phyloP scores from a whole-genome alignment of 2,797 vertebrate species.

The Cirrhinus mrigala region DNA sequence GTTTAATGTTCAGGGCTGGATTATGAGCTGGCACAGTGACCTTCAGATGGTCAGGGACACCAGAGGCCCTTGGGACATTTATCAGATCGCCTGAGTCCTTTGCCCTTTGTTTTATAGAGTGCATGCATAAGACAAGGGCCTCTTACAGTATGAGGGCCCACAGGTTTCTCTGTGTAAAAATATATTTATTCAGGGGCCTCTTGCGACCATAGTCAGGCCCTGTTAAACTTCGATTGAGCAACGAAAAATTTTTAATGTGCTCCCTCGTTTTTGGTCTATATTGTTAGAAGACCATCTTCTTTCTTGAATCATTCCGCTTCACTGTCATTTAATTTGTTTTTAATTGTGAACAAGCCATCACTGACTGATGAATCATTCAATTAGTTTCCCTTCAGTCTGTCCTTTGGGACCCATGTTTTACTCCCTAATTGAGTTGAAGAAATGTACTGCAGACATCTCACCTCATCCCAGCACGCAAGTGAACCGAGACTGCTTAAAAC shows the following conservation, averaged over 20 bases:
- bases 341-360: conserved; percentile 53
- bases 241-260: not conserved
- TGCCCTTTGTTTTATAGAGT: not conserved
- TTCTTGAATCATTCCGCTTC: conserved; percentile 44
- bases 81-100: not conserved
- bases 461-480: conserved; percentile 39
- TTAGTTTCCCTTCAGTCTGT: conserved; percentile 41
- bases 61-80: not conserved
- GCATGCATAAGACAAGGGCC: not conserved
- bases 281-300: conserved; percentile 36
- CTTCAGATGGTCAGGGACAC: not conserved
- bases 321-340: conserved; percentile 56
- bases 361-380: conserved; percentile 57
- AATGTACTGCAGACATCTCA: conserved; percentile 26
- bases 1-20: not conserved
- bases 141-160: not conserved
- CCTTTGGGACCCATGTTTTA: conserved; percentile 43
- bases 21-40: not conserved
- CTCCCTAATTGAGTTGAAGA: conserved; percentile 54
- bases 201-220: not conserved
- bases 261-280: conserved; percentile 8
- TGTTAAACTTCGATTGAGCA: not conserved
- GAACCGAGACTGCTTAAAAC: conserved; percentile 42
- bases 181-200: not conserved
- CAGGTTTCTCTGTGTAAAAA: not conserved